Evolutionary conservation across 1,140 invertebrate genomes (phyloP), one percentile per base, ranked within the genome.

Genomic region (Nebria ingens): DNA sequence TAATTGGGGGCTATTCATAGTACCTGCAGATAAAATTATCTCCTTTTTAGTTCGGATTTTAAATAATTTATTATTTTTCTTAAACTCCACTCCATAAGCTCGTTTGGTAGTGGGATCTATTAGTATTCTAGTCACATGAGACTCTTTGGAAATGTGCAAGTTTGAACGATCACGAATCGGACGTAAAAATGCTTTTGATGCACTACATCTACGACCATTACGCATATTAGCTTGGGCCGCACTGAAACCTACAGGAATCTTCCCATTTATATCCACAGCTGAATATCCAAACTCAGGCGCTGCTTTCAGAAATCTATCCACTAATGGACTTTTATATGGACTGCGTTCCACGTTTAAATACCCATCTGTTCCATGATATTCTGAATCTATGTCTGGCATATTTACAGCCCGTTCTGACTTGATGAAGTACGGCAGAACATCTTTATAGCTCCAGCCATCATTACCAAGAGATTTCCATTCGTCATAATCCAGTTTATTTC

Each of bases 1-100:
- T 0, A 98, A 62, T 62, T 97, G 93, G 0, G 94, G 88, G 1
- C 90, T 91, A 66, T 93, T 93, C 0, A 97, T 78, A 0, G 91
- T 77, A 0, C 95, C 95, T 1, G 82, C 90, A 3, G 87, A 89
- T 11, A 95, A 61, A 53, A 95, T 86, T 0, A 96, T 83, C 71
- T 97, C 94, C 64, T 88, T 91, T 12, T 72, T 80, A 0, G 87
- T 87, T 21, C 79, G 69, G 2, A 91, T 82, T n/a, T 81, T 77
- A 58, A 83, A 79, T 1, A 82, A 72, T 67, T 80, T 78, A 54
- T 79, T 80, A 49, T 90, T 80, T 56, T 85, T 79, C 6, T 93
- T 87, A 0, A 85, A 87, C 59, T 86, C 76, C 0, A 91, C 83
- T 0, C 84, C 87, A 4, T 71, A 72, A 0, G 84, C 81, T 20